Evolutionary conservation across 2,888 invertebrate genomes (phyloP), one percentile per base, ranked within the genome.

Genomic region (Lasiommata megera): DNA sequence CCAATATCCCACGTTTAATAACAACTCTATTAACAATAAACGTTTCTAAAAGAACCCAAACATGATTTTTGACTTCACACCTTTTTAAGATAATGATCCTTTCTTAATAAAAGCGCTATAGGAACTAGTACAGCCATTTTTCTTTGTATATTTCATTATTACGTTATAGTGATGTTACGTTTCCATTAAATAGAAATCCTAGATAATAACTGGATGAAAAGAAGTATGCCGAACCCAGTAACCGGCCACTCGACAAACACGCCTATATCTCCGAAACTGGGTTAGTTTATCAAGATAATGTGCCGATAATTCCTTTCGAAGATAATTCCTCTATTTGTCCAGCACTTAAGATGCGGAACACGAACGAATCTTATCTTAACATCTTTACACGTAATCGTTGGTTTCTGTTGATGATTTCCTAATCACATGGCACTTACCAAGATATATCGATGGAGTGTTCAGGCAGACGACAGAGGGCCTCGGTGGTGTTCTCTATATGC

Each of bases 281-380:
- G 82, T 82, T 80, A 76, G 64, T 68, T 65, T 80, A 80, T 78
- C 81, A 67, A 69, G 78, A 84, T 84, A 84, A 82, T 81, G 72
- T 69, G 67, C 73, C 79, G 74, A 79, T 85, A 85, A 87, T 85
- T 70, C 74, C 76, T 77, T 73, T 61, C 58, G 68, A 70, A 72
- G 76, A 79, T 80, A 74, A 78, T 77, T 72, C 69, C 65, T 56
- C 43, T 86, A 72, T 88, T 87, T 87, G 80, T 74, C 48, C 36
- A 79, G 67, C 85, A 86, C 87, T 87, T 67, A 69, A 80, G 72
- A 69, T 72, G 65, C 60, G 63, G 61, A 59, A 59, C 60, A 58
- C 56, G 58, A 37, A 50, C 58, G 51, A 60, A 64, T 64, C 64
- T 67, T 63, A 67, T 67, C 67, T 65, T 11, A 7, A 38, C 23